phyloP scores from a whole-genome alignment of 2,797 vertebrate genomes.

The Halcyon leucocephala region DNA sequence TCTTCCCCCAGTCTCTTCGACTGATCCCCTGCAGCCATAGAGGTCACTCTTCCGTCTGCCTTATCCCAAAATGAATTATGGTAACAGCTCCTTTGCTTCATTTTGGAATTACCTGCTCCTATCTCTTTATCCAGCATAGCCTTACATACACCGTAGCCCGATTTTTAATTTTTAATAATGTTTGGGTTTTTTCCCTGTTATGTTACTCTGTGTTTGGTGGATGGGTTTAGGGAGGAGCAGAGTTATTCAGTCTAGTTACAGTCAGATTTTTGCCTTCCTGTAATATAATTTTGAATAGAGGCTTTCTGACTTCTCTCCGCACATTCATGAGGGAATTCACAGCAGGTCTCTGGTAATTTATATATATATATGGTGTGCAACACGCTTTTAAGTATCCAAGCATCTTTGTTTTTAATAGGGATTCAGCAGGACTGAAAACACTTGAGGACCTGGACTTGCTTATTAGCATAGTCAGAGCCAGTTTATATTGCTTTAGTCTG shows the following conservation, averaged over 20 bases:
- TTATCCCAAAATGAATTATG: fast-evolving
- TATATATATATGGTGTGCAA: neutral
- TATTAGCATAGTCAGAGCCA: neutral
- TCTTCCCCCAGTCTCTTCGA: neutral
- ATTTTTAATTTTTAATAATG: neutral
- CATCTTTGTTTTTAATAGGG: neutral
- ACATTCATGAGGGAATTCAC: neutral
- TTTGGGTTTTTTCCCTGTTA: neutral
- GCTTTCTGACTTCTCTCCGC: neutral
- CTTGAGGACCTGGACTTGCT: neutral
- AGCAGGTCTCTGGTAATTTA: neutral
- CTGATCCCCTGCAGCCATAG: fast-evolving
- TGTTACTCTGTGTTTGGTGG: neutral
- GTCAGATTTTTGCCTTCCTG: neutral
- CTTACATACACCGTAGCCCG: fast-evolving
- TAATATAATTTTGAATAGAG: neutral
- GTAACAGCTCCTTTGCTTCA: neutral
- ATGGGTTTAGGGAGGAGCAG: neutral
- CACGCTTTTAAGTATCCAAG: neutral
- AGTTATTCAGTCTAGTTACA: neutral
- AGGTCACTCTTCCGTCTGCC: neutral
- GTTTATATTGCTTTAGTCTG: neutral
- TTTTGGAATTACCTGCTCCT: neutral
- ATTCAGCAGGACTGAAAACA: neutral
- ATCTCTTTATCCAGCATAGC: neutral